Evolutionary conservation across 2,113 vertebrate species (phyloP).

Genomic region (Phylloscopus trochiloides): DNA sequence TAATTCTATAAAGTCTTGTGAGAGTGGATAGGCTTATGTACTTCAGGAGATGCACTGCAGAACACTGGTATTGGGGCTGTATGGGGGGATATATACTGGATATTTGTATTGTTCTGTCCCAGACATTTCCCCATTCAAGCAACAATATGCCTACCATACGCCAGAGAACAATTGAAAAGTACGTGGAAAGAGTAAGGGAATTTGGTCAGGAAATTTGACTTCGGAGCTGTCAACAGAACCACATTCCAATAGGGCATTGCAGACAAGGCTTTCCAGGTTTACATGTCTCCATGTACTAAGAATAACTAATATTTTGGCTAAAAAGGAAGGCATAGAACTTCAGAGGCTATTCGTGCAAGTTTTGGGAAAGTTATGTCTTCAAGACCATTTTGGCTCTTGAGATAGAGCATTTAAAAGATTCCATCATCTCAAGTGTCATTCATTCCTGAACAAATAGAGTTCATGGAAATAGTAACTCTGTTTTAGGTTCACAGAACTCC

Average conservation of each 20-base stretch:
- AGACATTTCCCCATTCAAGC: not conserved
- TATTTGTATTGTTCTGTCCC: not conserved
- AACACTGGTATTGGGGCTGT: not conserved
- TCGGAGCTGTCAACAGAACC: not conserved
- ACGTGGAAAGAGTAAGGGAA: not conserved
- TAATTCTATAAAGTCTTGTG: not conserved
- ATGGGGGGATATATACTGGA: not conserved
- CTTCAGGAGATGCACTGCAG: not conserved
- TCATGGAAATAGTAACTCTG: not conserved
- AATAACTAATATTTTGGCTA: not conserved
- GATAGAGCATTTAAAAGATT: not conserved
- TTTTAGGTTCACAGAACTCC: not conserved
- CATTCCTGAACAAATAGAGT: not conserved
- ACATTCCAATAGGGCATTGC: not conserved
- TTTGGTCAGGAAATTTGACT: not conserved
- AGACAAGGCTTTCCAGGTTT: not conserved
- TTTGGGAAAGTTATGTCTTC: not conserved
- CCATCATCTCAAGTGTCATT: not conserved
- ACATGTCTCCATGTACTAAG: not conserved
- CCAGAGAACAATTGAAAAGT: not conserved
- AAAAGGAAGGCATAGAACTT: not conserved
- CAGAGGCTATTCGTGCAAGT: not conserved
- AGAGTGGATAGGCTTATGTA: not conserved
- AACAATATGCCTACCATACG: rapidly evolving
- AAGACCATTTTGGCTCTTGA: not conserved